Base-by-base conservation (phyloP, 2,888 invertebrate genomes). In the Labia minor region DNA sequence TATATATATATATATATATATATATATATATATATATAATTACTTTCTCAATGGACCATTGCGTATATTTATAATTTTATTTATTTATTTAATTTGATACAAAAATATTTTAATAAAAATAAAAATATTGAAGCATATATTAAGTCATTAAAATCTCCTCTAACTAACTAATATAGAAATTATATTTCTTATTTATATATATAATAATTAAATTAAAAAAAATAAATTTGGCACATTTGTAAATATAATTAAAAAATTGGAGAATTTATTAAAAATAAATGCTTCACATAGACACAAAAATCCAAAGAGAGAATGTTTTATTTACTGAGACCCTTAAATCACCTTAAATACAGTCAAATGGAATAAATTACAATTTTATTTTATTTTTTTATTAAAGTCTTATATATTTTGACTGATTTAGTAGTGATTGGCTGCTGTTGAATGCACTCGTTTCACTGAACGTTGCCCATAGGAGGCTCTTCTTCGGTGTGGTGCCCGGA, bases 401-500 rank as follows among this genome's bases (percentile, higher is more conserved):
- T n/a, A n/a, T n/a, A n/a, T n/a, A n/a, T n/a, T n/a, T n/a, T n/a
- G n/a, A 18, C 37, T 19, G 21, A 37, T 20, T 19, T 19, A 37
- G 33, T 61, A 19, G 20, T 16, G 21, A 66, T 66, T n/a, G 20
- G 19, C 61, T 2, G 61, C 49, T 49, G 61, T n/a, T 61, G 11
- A 4, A 14, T 16, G 3, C 3, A 49, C 49, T 49, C 49, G 4
- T 49, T 49, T 49, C 2, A 16, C 49, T 4, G 49, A n/a, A 3
- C 49, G 49, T 49, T 49, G 49, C 3, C 49, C 49, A 49, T 49
- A n/a, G 2, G 49, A 49, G n/a, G 19, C 37, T 18, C 71, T 70
- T 68, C 71, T 70, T 67, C 74, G 68, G 65, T 72, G 71, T 4
- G 74, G 74, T 20, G 75, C 72, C 67, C 71, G 70, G 18, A 72